Conservation (phyloP, 2,113 vertebrate species). For the Psilopsiagon aymara region DNA sequence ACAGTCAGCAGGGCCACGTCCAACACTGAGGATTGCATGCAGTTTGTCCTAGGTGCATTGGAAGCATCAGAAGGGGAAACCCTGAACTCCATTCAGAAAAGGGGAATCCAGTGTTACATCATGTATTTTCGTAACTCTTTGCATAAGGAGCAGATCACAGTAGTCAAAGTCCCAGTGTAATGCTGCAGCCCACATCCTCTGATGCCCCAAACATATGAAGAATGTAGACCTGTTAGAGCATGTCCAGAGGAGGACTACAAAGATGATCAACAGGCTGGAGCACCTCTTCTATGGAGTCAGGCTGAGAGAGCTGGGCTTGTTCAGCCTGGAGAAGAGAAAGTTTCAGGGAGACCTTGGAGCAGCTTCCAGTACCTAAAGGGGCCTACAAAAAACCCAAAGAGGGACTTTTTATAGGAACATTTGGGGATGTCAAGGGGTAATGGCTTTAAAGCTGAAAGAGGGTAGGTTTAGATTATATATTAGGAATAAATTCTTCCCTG, state of each 20-base stretch:
- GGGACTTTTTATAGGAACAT: not conserved
- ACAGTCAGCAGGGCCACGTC: not conserved
- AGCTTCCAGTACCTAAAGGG: not conserved
- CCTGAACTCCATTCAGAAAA: not conserved
- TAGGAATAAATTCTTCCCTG: not conserved
- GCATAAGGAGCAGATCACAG: not conserved
- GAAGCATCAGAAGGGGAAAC: not conserved
- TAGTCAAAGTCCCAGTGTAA: not conserved
- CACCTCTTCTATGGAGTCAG: not conserved
- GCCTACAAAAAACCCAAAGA: not conserved
- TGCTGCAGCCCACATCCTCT: not conserved
- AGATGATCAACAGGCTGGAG: not conserved
- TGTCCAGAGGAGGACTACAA: not conserved
- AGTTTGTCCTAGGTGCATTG: not conserved
- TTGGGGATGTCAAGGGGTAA: not conserved
- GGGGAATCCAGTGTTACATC: not conserved
- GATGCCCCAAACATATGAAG: not conserved
- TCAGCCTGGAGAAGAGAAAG: not conserved
- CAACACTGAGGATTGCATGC: rapidly evolving
- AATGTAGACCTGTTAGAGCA: not conserved
- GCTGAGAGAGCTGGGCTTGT: not conserved
- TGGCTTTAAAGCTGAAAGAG: not conserved
- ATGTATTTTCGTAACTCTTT: not conserved
- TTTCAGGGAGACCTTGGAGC: not conserved
- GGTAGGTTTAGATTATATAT: not conserved